Conservation (phyloP, 1,140 invertebrate species). For the Littorina saxatilis region DNA sequence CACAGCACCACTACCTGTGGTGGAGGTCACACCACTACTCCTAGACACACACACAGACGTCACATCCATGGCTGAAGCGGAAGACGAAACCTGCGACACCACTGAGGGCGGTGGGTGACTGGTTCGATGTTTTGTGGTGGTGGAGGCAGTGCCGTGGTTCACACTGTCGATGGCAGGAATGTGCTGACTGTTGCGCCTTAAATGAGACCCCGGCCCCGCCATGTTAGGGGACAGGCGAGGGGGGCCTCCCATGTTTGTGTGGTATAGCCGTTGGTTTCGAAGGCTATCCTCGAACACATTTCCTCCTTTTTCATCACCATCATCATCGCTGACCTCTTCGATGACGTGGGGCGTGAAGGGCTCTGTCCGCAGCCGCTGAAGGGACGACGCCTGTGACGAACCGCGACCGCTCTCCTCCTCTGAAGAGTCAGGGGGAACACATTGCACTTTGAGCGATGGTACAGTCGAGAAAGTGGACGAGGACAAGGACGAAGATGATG, state of each 20-base stretch:
- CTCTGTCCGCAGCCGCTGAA: slow-evolving; percentile 33
- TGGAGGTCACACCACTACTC: slow-evolving; percentile 23
- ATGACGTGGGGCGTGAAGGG: slow-evolving; percentile 26
- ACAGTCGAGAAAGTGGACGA: slow-evolving; percentile 9
- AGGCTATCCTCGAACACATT: slow-evolving; percentile 8
- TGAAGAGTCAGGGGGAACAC: slow-evolving; percentile 27
- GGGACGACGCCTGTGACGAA: slow-evolving; percentile 4
- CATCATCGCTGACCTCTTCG: slow-evolving; percentile 34
- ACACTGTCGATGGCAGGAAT: slow-evolving; percentile 32
- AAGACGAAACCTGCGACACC: neutral
- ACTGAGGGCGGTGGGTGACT: neutral
- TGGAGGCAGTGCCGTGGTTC: slow-evolving; percentile 19
- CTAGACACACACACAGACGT: slow-evolving; percentile 22
- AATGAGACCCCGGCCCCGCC: neutral
- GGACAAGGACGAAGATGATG: slow-evolving; percentile 32
- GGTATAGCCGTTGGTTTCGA: neutral
- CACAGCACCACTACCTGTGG: slow-evolving; percentile 13
- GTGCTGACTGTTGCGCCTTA: slow-evolving; percentile 18
- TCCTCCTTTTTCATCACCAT: neutral
- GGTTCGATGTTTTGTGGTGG: neutral
- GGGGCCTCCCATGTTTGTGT: neutral
- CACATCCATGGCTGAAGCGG: neutral
- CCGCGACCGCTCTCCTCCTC: slow-evolving; percentile 14
- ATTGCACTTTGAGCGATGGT: slow-evolving; percentile 17
- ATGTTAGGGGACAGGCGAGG: slow-evolving; percentile 11